phyloP scores from a whole-genome alignment of 2,888 invertebrate species.

The Leptopilina drosophilae region DNA sequence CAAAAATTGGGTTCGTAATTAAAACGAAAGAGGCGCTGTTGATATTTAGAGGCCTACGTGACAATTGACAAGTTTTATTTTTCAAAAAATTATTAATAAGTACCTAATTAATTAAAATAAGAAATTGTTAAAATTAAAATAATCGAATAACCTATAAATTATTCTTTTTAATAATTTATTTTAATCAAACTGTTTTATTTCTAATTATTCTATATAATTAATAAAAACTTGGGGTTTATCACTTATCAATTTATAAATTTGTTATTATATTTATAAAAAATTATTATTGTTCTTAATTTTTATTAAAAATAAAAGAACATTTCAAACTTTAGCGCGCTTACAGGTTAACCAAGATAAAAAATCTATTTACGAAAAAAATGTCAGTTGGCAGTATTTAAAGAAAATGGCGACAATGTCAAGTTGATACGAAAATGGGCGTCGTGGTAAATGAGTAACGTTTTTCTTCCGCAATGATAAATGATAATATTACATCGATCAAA shows the following conservation, averaged over 20 bases:
- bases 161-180: no score
- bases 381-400: conserved; percentile 16
- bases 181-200: no score
- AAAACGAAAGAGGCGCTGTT: conserved; percentile 55
- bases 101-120: neutral
- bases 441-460: conserved; percentile 64
- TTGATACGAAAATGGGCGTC: conserved; percentile 68
- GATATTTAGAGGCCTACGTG: conserved; percentile 62
- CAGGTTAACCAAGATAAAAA: no score
- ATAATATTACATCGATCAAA: conserved; percentile 67
- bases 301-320: no score
- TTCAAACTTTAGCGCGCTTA: no score
- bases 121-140: no score
- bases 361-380: neutral
- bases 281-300: no score
- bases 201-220: no score
- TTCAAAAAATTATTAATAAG: conserved; percentile 51
- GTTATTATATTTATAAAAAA: no score
- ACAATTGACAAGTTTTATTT: conserved; percentile 54
- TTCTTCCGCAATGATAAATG: conserved; percentile 71
- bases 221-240: no score
- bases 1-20: conserved; percentile 42
- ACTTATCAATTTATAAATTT: no score
- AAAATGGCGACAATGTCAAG: conserved; percentile 64
- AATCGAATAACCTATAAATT: no score